phyloP scores from a whole-genome alignment of 2,888 invertebrate species.

The Pseudococcus jackbeardsleyi region DNA sequence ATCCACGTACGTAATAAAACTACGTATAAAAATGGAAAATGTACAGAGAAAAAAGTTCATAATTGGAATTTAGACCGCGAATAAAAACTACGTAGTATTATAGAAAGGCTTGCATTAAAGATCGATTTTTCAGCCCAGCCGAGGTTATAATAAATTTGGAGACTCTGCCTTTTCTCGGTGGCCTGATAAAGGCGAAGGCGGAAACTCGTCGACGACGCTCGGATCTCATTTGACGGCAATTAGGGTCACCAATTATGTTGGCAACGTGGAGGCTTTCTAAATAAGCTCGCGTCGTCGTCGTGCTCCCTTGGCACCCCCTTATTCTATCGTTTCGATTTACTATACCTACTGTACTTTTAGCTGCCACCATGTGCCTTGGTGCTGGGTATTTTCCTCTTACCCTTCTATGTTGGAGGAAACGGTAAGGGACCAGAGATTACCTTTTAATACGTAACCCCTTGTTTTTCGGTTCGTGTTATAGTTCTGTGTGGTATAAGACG shows the following conservation, averaged over 20 bases:
- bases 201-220: slow-evolving; percentile 22
- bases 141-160: background rate
- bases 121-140: slow-evolving; percentile 1
- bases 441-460: no score
- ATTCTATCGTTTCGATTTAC: background rate
- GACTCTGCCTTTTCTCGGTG: background rate
- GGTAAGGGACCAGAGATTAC: no score
- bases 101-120: slow-evolving; percentile 10
- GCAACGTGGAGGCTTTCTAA: slow-evolving; percentile 13
- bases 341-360: slow-evolving; percentile 1
- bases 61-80: background rate
- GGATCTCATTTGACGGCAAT: slow-evolving; percentile 32
- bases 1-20: background rate
- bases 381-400: background rate
- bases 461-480: no score
- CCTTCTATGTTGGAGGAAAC: no score
- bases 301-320: background rate
- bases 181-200: slow-evolving; percentile 21
- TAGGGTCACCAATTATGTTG: slow-evolving; percentile 33
- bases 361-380: background rate
- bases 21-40: background rate
- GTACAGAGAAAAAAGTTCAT: background rate
- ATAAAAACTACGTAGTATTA: background rate
- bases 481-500: no score
- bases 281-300: slow-evolving; percentile 15